phyloP scores from a whole-genome alignment of 2,113 vertebrate species.

The Nestor notabilis region DNA sequence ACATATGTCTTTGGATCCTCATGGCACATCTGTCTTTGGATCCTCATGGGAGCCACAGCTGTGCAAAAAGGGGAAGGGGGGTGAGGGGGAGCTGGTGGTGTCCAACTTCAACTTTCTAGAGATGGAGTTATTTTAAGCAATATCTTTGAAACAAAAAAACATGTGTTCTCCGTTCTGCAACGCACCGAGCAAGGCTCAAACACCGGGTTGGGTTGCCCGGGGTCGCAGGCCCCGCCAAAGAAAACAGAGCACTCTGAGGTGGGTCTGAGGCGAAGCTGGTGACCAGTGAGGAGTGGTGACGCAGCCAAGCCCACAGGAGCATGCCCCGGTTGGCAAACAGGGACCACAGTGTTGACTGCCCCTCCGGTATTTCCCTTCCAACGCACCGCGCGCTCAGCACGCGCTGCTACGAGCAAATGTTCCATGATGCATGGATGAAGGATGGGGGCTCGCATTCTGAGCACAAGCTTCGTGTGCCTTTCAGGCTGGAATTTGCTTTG shows the following conservation, averaged over 20 bases:
- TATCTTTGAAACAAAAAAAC: constrained; percentile 69
- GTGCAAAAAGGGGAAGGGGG: background rate
- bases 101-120: constrained; percentile 68
- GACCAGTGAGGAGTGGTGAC: background rate
- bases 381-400: background rate
- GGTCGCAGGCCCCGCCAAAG: constrained; percentile 50
- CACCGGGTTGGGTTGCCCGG: constrained; percentile 34
- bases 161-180: constrained; percentile 62
- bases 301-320: background rate
- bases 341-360: background rate
- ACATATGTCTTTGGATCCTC: background rate
- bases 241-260: constrained; percentile 63
- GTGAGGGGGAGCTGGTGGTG: background rate
- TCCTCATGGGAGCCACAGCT: background rate
- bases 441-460: background rate
- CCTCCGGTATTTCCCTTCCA: constrained; percentile 10
- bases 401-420: background rate
- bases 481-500: background rate
- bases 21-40: background rate
- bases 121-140: constrained; percentile 72
- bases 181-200: background rate
- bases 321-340: constrained; percentile 38
- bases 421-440: background rate
- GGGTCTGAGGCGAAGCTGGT: constrained; percentile 59
- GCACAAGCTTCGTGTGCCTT: background rate